Conservation (phyloP, 2,888 invertebrate species). For the Pseudanteris insignis region DNA sequence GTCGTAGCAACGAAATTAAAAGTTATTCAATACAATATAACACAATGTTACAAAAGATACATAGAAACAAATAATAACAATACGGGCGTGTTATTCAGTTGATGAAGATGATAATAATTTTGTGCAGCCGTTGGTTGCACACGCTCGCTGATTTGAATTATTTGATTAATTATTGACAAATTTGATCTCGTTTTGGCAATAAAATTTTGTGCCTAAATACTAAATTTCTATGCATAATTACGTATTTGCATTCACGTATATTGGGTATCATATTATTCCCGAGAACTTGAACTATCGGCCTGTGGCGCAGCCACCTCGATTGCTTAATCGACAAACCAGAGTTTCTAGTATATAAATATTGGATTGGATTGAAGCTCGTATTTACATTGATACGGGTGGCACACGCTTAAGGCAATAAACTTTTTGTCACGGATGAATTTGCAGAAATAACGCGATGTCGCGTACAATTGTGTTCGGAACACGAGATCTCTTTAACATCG, state of each 20-base stretch:
- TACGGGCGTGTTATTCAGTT: conserved; percentile 5
- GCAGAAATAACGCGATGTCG: conserved; percentile 22
- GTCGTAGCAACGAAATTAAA: conserved; percentile 50
- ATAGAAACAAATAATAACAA: conserved; percentile 28
- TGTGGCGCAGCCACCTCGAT: conserved; percentile 17
- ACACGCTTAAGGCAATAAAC: neutral
- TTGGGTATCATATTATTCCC: conserved; percentile 46
- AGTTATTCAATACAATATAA: conserved; percentile 31
- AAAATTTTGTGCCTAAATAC: conserved; percentile 47
- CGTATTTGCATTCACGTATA: conserved; percentile 51
- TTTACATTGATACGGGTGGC: conserved; percentile 17
- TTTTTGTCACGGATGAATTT: conserved; percentile 6
- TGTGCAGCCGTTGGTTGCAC: conserved; percentile 40
- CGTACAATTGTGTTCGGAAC: conserved; percentile 19
- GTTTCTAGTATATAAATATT: conserved; percentile 22
- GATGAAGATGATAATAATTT: conserved; percentile 26
- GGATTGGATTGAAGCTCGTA: conserved; percentile 6
- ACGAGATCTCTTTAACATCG: conserved; percentile 31
- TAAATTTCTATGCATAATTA: conserved; percentile 52
- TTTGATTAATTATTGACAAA: neutral
- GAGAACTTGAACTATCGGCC: conserved; percentile 36
- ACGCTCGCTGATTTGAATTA: conserved; percentile 26
- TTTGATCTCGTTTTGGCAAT: conserved; percentile 33
- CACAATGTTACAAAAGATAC: conserved; percentile 31
- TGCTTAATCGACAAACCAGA: conserved; percentile 11